Evolutionary conservation across 2,888 invertebrate genomes (phyloP), one percentile per base, ranked within the genome.

Genomic region (Thereva nobilitata): DNA sequence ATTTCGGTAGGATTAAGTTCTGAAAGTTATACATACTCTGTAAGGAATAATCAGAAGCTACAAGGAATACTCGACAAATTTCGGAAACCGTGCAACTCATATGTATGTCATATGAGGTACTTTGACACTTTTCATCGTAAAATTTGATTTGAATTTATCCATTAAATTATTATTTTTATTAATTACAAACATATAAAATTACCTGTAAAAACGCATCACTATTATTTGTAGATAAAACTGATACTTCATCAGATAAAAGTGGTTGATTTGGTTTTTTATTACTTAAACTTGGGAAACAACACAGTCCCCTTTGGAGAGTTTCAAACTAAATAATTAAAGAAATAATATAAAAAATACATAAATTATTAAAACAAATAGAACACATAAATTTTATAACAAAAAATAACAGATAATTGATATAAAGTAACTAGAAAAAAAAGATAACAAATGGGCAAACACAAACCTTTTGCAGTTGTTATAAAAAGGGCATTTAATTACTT

Each of bases 141-240:
- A 8, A 42, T 8, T 42, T 8, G 42, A 7, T 42, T 8, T 8
- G 8, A 42, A 8, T 42, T 42, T 42, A 42, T 42, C 1, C 9
- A 8, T 23, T 23, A 23, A 23, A 23, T 23, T 23, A 23, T 23
- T 23, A 23, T 23, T 23, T 2, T 23, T 23, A 47, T 38, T 12
- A 42, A 49, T 10, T 49, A n/a, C 10, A 54, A 35, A 54, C 8
- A 61, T 8, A 40, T 35, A 5, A 12, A 35, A 23, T 61, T 68
- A 72, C 72, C 70, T 73, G 73, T 37, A 73, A 57, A 68, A 72
- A 72, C 23, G 71, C 69, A 66, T 73, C 72, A 49, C 73, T 73
- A 61, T 72, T 73, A 53, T 72, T 73, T 54, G 72, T 72, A 9
- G 73, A 72, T 45, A 73, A 66, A 8, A 71, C 71, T 44, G 73